Evolutionary conservation across 2,888 invertebrate genomes (phyloP), one percentile per base, ranked within the genome.

Genomic region (Nemotelus pantherinus): DNA sequence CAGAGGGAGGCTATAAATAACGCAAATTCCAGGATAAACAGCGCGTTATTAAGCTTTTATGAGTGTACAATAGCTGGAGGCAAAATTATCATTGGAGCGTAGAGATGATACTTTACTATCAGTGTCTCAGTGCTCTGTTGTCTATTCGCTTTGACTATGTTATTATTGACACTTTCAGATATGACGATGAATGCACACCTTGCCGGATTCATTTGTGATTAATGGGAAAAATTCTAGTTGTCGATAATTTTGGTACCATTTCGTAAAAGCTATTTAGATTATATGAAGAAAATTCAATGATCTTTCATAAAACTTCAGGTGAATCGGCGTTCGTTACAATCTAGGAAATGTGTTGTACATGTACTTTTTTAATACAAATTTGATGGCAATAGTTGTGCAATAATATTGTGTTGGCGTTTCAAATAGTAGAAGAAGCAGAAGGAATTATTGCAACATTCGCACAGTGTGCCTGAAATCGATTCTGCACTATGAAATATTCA

Each of bases 41-140:
- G 76, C 76, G 76, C 76, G 65, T 76, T 76, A 76, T 76, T 76
- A 76, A 76, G 76, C 76, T 76, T 76, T 76, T 76, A 76, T 65
- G 76, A 76, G 76, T 76, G 76, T 65, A 57, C 65, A 65, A 76
- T 76, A 76, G 76, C 76, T 76, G 7, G 9, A n/a, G 76, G 76
- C 65, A 9, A 76, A 65, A 65, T 76, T 76, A 55, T 65, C 74
- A 74, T 60, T 60, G 60, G 63, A 74, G 48, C 74, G 43, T 74
- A 47, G 74, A 74, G 48, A 63, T 25, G 25, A 25, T 60, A 60
- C 41, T 50, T 39, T 63, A 25, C 48, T 47, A 58, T 50, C 41
- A 72, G 60, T 45, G 47, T 25, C 25, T 41, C 44, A 72, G 57
- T 44, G 72, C 48, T 50, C 63, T 48, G 74, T 43, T 39, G 41